phyloP scores from a whole-genome alignment of 2,113 vertebrate species.

The Xenus cinereus region DNA sequence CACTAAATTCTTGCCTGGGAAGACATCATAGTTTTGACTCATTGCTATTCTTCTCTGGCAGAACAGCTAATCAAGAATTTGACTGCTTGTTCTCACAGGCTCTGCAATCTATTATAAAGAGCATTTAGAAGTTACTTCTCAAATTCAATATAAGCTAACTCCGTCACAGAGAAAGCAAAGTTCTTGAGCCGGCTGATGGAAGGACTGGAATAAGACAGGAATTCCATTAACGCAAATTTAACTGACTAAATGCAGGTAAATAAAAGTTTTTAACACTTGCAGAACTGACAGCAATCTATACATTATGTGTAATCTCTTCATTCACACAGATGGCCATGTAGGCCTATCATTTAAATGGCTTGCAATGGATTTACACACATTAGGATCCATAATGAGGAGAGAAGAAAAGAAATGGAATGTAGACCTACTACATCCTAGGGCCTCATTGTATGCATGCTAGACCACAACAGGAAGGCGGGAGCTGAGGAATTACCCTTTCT shows the following conservation, averaged over 20 bases:
- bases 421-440: not conserved
- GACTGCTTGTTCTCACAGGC: not conserved
- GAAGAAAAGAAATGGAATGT: not conserved
- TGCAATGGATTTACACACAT: not conserved
- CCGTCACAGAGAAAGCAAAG: not conserved
- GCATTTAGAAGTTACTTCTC: conserved; percentile 7
- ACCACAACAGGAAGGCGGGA: not conserved
- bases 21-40: not conserved
- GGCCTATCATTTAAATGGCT: not conserved
- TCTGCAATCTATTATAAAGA: not conserved
- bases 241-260: not conserved
- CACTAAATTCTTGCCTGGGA: not conserved
- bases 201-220: conserved; percentile 1
- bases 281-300: not conserved
- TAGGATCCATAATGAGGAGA: not conserved
- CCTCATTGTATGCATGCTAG: not conserved
- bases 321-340: not conserved
- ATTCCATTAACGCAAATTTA: not conserved
- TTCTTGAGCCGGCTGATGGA: not conserved
- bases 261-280: not conserved
- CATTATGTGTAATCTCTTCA: not conserved
- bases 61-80: conserved; percentile 32
- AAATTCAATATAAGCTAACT: not conserved
- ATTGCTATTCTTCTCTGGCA: not conserved
- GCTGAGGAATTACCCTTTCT: not conserved